Percentiles rank a stretch among this genome's conserved stretches.
Conservation (phyloP, 2,797 vertebrate species). For the Myotis findleyi region DNA sequence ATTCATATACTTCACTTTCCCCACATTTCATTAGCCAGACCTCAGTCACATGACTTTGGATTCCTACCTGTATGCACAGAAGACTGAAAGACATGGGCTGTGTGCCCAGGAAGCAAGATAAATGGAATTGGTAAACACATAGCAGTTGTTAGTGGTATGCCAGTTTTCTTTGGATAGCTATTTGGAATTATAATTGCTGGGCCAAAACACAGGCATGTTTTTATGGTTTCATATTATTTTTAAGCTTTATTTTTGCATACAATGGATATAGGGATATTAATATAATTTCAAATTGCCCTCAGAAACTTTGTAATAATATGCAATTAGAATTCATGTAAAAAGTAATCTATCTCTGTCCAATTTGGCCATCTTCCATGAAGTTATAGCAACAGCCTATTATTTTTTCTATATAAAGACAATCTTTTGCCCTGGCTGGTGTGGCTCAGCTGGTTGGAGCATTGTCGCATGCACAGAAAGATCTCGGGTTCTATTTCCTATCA, state of each 20-base stretch:
- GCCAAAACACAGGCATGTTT: background rate
- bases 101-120: background rate
- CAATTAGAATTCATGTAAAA: constrained; percentile 7
- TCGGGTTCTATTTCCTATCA: too few species aligned
- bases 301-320: background rate
- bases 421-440: background rate
- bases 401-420: background rate
- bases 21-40: background rate
- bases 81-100: background rate
- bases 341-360: background rate
- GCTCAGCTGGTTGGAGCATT: background rate
- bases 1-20: background rate
- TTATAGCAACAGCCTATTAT: background rate
- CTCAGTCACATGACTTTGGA: background rate
- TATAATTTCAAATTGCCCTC: background rate
- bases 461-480: background rate
- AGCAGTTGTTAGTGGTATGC: background rate
- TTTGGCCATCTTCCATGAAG: background rate
- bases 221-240: background rate
- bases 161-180: background rate
- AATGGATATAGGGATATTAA: background rate
- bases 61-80: background rate
- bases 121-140: background rate
- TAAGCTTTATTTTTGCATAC: constrained; percentile 8
- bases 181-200: constrained; percentile 12